Conservation (phyloP, 2,797 vertebrate genomes). For the Pygocentrus nattereri region DNA sequence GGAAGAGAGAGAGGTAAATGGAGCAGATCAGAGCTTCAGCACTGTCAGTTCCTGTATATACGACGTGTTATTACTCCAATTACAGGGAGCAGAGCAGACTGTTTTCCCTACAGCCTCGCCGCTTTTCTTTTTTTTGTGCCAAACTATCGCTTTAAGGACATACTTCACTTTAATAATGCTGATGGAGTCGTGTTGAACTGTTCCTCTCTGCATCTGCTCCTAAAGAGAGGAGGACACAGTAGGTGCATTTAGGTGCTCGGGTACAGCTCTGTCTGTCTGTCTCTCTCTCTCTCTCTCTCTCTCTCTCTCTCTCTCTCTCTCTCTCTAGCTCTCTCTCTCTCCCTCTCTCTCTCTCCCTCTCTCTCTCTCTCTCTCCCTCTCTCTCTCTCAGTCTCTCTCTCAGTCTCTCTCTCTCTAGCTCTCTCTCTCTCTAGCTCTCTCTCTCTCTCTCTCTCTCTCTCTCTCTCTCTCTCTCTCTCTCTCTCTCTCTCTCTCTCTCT, state of each 20-base stretch:
- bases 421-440: too few species aligned
- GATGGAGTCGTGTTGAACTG: not conserved
- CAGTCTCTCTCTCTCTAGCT: too few species aligned
- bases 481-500: not conserved
- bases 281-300: too few species aligned
- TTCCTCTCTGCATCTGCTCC: not conserved
- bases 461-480: too few species aligned
- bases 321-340: too few species aligned
- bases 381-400: too few species aligned
- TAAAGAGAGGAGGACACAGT: not conserved
- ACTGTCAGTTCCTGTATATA: conserved; percentile 30
- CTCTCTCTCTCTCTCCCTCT: too few species aligned
- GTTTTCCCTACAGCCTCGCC: conserved; percentile 8
- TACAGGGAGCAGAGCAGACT: conserved; percentile 53
- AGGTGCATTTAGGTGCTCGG: not conserved
- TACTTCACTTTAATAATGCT: not conserved
- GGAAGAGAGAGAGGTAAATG: not conserved
- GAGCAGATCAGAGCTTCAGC: not conserved
- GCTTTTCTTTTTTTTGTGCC: too few species aligned
- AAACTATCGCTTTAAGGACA: too few species aligned
- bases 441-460: too few species aligned
- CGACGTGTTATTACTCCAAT: conserved; percentile 59
- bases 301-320: too few species aligned
- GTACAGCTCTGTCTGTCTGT: not conserved
- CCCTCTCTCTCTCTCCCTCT: too few species aligned